Percentiles rank a stretch among this genome's conserved stretches.
These are phyloP conservation scores for Cnemophilus loriae DNA, from an alignment of 2,113 vertebrate species.

Conservation along the genomic window DNA sequence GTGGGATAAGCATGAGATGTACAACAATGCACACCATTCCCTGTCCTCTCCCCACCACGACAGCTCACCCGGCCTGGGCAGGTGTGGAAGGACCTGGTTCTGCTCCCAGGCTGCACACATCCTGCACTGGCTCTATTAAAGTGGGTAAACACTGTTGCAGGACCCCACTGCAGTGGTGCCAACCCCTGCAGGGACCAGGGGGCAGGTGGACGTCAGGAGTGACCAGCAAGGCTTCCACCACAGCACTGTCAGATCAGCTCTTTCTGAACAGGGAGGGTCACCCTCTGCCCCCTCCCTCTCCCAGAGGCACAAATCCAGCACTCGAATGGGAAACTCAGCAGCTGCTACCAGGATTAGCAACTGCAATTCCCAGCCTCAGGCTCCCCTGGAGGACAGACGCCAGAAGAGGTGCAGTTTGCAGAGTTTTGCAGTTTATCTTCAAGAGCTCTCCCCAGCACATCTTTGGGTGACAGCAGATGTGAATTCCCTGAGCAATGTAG, in stretches of 20 bases:
- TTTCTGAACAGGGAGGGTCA: neutral
- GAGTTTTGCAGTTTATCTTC: neutral
- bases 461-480: neutral
- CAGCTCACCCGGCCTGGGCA: neutral
- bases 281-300: neutral
- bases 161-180: neutral
- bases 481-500: neutral
- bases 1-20: neutral
- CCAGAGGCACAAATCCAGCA: neutral
- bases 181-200: neutral
- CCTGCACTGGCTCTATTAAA: neutral
- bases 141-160: neutral
- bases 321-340: neutral
- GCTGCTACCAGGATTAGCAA: neutral
- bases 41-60: neutral
- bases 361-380: neutral
- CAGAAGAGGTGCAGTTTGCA: neutral
- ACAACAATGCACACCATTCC: rapidly evolving
- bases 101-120: neutral
- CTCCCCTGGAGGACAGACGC: neutral
- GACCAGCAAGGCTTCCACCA: neutral
- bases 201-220: neutral
- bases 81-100: neutral
- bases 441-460: neutral
- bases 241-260: neutral